Percentiles rank a stretch among this genome's conserved stretches.
phyloP scores from a whole-genome alignment of 2,113 vertebrate species.

The Phocoena phocoena region DNA sequence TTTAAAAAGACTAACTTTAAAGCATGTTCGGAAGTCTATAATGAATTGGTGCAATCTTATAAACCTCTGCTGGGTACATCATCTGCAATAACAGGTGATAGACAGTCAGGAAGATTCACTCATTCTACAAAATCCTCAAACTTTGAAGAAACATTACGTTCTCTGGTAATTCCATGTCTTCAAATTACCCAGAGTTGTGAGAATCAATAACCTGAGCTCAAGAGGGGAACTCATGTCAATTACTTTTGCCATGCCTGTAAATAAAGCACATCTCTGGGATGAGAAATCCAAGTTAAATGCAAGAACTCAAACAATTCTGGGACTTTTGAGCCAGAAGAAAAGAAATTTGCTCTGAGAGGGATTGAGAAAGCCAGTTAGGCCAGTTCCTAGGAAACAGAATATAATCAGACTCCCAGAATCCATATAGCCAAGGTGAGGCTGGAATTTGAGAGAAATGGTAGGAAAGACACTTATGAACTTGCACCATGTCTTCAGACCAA shows the following conservation, averaged over 20 bases:
- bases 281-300: not conserved
- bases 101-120: not conserved
- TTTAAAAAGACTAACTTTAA: constrained; percentile 25
- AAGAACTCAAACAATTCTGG: not conserved
- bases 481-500: not conserved
- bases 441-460: not conserved
- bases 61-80: not conserved
- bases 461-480: not conserved
- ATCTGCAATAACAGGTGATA: not conserved
- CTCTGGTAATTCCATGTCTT: not conserved
- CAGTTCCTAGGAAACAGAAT: not conserved
- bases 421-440: not conserved
- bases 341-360: not conserved
- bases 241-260: not conserved
- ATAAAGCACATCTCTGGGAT: not conserved
- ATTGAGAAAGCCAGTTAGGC: not conserved
- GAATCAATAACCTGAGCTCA: not conserved
- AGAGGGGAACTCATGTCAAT: not conserved
- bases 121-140: constrained; percentile 26
- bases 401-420: not conserved
- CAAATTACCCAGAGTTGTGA: constrained; percentile 4
- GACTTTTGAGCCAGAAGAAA: not conserved
- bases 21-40: not conserved
- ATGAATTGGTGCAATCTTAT: not conserved
- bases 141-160: not conserved